These are phyloP conservation scores for Mnemiopsis leidyi DNA, from an alignment of 37 sponge, comb jelly and placozoan genomes.

Conservation along the genomic window DNA sequence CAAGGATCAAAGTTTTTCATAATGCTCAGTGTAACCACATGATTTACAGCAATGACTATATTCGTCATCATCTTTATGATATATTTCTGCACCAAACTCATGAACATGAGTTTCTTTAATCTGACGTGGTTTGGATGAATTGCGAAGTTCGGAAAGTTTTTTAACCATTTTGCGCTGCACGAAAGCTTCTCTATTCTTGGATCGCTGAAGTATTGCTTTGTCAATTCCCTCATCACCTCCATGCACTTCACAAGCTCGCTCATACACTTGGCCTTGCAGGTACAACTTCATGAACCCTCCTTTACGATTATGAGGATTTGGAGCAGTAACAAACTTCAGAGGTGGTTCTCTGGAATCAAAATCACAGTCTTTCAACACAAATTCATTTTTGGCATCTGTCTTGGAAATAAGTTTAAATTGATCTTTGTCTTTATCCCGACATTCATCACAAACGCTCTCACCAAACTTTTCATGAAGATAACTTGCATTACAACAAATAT, in stretches of 20 bases:
- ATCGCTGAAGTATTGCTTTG: not conserved
- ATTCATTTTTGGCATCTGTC: slow-evolving; percentile 60
- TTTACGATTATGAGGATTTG: slow-evolving; percentile 19
- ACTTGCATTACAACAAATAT: slow-evolving; percentile 52
- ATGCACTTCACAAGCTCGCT: slow-evolving; percentile 60
- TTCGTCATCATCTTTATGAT: slow-evolving; percentile 40
- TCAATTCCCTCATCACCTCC: slow-evolving; percentile 63
- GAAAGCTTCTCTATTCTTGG: not conserved
- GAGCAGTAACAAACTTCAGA: not conserved
- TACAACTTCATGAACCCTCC: slow-evolving; percentile 39
- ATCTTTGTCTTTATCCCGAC: slow-evolving; percentile 48
- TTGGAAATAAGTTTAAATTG: slow-evolving; percentile 45
- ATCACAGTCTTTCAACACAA: slow-evolving; percentile 53
- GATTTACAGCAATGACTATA: slow-evolving; percentile 1
- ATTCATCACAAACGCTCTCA: slow-evolving; percentile 57
- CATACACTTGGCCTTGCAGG: slow-evolving; percentile 15
- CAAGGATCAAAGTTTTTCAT: slow-evolving; percentile 60
- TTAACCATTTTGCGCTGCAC: slow-evolving; percentile 17
- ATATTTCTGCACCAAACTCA: slow-evolving; percentile 19
- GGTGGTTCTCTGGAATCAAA: slow-evolving; percentile 12
- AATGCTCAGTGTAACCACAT: not conserved
- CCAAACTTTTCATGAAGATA: slow-evolving; percentile 52
- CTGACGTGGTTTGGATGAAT: not conserved
- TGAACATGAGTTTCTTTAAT: slow-evolving; percentile 34
- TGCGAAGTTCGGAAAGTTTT: not conserved